Evolutionary conservation across 2,797 vertebrate species (phyloP).

Genomic region (Lepilemur ruficaudatus): DNA sequence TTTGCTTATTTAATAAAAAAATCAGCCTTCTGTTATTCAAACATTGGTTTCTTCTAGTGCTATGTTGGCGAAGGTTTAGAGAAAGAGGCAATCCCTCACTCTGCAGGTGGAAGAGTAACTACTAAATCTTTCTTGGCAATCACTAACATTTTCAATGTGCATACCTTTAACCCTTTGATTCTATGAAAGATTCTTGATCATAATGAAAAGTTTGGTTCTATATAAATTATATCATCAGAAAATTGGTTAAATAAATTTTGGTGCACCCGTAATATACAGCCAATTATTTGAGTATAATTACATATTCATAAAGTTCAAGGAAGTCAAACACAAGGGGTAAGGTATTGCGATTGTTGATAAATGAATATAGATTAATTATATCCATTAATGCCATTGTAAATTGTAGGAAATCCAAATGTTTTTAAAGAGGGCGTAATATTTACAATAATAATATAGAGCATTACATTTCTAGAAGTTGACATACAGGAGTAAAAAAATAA

Average conservation of each 20-base stretch:
- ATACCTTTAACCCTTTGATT: background rate
- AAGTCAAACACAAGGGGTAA: background rate
- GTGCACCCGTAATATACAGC: background rate
- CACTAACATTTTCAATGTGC: background rate
- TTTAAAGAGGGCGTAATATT: background rate
- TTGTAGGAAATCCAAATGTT: background rate
- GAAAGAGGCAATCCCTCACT: background rate
- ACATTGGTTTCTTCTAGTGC: background rate
- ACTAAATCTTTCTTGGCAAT: background rate
- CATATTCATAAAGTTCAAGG: background rate
- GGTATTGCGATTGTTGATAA: background rate
- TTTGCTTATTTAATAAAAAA: background rate
- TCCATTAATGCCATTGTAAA: background rate
- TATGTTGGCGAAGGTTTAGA: background rate
- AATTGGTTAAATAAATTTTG: background rate
- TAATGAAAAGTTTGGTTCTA: background rate
- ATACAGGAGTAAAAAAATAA: background rate
- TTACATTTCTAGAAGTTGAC: background rate
- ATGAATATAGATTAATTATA: background rate
- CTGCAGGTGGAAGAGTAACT: background rate
- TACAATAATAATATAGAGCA: background rate
- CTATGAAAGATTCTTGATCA: background rate
- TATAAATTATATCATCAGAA: background rate
- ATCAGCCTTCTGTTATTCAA: background rate
- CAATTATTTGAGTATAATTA: background rate